Evolutionary conservation across 1,140 invertebrate species (phyloP), one percentile per base, ranked within the genome.

Genomic region (Zaprionus africanus): DNA sequence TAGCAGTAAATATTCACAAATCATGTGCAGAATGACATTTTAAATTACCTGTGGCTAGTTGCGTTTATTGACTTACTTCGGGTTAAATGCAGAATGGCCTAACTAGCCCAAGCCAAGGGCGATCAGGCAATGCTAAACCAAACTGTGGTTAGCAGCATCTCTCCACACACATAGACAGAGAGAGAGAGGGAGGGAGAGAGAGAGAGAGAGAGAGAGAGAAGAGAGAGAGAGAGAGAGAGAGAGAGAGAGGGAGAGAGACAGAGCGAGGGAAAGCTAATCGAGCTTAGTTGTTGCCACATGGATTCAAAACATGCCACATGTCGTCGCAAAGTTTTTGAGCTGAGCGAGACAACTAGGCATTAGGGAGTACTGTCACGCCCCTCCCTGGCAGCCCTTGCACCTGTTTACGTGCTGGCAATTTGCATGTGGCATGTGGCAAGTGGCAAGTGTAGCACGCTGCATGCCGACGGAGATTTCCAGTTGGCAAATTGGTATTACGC

Each of bases 381-480:
- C 31, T 9, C 22, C 22, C 22, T 34, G 31, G 9, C 31, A 34
- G 31, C 31, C 31, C 31, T 34, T 34, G 31, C 76, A 76, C 71
- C 76, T 77, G 83, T 77, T 87, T 77, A 86, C 82, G 82, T 86
- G 82, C 72, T 63, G 66, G 51, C 64, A 79, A 79, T 87, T 87
- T 83, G 62, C 76, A 79, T 73, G 17, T 63, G 60, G 31, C 53
- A 49, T 43, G 46, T 72, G 53, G 46, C 66, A 76, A 54, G 72
- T 77, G 41, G 41, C 41, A 41, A 41, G 38, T n/a, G 15, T 41
- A 7, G 38, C 38, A 43, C 41, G 19, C n/a, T 46, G 78, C 66
- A 64, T 57, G 53, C 67, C 58, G 54, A 46, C 73, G 71, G 72
- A 65, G 67, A 46, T 46, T 70, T 86, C 79, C n/a, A 71, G 63